Evolutionary conservation across 2,797 vertebrate species (phyloP), one percentile per base, ranked within the genome.

Genomic region (Diplodus puntazzo): DNA sequence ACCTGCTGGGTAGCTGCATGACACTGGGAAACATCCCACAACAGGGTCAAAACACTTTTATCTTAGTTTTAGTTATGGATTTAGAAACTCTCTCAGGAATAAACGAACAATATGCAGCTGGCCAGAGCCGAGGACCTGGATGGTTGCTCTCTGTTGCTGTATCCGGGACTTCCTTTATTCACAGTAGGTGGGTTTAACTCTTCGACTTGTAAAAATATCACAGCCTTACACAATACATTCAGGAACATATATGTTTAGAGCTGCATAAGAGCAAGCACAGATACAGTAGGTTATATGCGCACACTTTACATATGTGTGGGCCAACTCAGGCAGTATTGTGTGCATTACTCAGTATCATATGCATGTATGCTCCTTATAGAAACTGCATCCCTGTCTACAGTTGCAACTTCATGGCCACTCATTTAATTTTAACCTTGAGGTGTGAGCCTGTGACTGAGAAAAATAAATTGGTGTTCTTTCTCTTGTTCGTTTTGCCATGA

Each of bases 1-100:
- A 90, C 91, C 92, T 93, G 94, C 89, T 87, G 91, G 78, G 89
- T 69, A 79, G 84, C 93, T 79, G 86, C 89, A 77, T 88, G 92
- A 94, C 92, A 92, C 87, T 86, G 87, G 92, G 86, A 91, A 89
- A 87, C 91, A 91, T 92, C 90, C 89, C 83, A 86, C 87, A 84
- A 87, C 84, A 87, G 87, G 87, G 89, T 91, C 89, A 91, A 84
- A 86, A 86, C 87, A 88, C 89, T 91, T 92, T 94, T 92, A 94
- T 93, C 93, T 93, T 86, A 79, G 85, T 89, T 91, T 91, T 85
- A 88, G 74, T 84, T 90, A 85, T 90, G 80, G 85, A 87, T 90
- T 89, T 88, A 81, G 76, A 91, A 91, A 89, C 81, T 89, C 90
- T 91, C 87, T 80, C 73, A 58, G 88, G 87, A 88, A 87, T 88